These are phyloP conservation scores for Kradibia gibbosae DNA, from an alignment of 1,140 invertebrate species.

Conservation along the genomic window DNA sequence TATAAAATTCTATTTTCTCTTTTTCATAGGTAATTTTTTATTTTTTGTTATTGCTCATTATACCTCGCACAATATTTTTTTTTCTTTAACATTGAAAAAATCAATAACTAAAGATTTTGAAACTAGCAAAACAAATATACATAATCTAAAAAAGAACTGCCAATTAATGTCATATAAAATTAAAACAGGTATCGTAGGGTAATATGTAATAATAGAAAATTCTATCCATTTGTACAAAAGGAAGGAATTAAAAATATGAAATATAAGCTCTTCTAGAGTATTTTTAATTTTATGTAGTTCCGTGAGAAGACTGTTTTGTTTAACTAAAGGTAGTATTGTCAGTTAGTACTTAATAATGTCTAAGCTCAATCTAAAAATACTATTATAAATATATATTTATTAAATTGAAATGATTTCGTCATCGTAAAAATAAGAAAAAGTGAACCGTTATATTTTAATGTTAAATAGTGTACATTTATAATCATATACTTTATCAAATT, in stretches of 20 bases:
- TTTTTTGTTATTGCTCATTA: slow-evolving; percentile 23
- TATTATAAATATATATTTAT: slow-evolving; percentile 41
- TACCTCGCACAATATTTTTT: slow-evolving; percentile 32
- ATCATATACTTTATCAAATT: not conserved
- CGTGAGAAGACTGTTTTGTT: slow-evolving; percentile 47
- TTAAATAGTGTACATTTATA: not conserved
- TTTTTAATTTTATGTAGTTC: slow-evolving; percentile 17
- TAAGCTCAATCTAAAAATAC: slow-evolving; percentile 30
- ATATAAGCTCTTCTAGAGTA: slow-evolving; percentile 3
- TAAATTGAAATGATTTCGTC: slow-evolving; percentile 39
- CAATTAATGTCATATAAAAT: slow-evolving; percentile 34
- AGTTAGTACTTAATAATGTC: slow-evolving; percentile 45
- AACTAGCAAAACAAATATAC: not conserved
- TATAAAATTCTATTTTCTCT: slow-evolving; percentile 21
- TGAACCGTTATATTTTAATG: not conserved
- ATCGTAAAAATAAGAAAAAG: slow-evolving; percentile 29
- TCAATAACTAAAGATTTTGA: not conserved
- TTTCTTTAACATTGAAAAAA: not conserved
- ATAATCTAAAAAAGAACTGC: slow-evolving; percentile 35
- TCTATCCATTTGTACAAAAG: not conserved
- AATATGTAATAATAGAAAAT: slow-evolving; percentile 74
- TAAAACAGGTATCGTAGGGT: slow-evolving; percentile 75
- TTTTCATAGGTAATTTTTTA: slow-evolving; percentile 5
- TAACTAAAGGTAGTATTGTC: slow-evolving; percentile 23
- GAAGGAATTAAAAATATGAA: slow-evolving; percentile 25